Evolutionary conservation across 2,797 vertebrate species (phyloP).

Genomic region (Pristis pectinata): DNA sequence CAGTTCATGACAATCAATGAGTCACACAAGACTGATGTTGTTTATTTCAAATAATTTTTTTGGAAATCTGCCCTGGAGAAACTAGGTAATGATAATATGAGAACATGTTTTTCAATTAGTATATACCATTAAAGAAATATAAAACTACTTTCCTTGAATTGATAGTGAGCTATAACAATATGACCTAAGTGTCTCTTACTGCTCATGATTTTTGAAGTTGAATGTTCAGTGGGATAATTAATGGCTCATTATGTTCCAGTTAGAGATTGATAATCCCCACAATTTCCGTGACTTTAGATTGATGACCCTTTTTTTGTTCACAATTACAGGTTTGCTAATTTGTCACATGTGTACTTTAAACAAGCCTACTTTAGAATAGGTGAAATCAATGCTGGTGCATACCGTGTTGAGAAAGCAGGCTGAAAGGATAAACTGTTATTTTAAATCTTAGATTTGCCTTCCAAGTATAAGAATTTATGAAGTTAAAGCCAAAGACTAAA

Average conservation of each 20-base stretch:
- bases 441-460: neutral
- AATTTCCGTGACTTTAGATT: conserved; percentile 13
- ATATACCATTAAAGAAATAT: conserved; percentile 17
- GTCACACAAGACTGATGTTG: neutral
- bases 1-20: conserved; percentile 22
- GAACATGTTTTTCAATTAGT: conserved; percentile 27
- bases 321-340: conserved; percentile 32
- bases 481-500: neutral
- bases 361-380: neutral
- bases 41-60: conserved; percentile 29
- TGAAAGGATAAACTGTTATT: neutral
- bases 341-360: conserved; percentile 33
- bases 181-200: neutral
- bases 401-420: neutral
- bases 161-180: conserved; percentile 20
- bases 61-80: conserved; percentile 26
- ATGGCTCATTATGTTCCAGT: conserved; percentile 25
- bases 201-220: neutral
- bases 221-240: conserved; percentile 28
- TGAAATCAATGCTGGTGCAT: conserved; percentile 6
- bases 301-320: conserved; percentile 33
- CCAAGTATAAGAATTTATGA: neutral
- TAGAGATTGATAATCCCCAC: conserved; percentile 30
- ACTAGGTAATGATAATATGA: neutral
- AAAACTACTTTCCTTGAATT: neutral